These are phyloP conservation scores for Chondrosia reniformis DNA, from an alignment of 37 sponge, comb jelly and placozoan species.

Conservation along the genomic window DNA sequence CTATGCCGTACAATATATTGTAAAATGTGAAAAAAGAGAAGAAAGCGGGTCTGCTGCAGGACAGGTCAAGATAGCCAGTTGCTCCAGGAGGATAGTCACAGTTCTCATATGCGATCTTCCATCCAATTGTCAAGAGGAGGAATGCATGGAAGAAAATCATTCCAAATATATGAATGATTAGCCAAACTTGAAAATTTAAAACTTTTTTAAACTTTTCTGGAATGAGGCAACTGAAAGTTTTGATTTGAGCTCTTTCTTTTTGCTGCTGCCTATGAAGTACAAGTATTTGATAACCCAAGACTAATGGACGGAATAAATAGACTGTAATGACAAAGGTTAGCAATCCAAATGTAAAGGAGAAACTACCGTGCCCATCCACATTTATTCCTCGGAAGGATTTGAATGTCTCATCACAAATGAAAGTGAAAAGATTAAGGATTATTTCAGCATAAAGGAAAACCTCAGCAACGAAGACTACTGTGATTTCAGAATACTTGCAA, in stretches of 20 bases:
- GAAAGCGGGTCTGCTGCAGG: neutral
- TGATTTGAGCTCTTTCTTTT: neutral
- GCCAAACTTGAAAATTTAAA: neutral
- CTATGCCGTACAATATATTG: neutral
- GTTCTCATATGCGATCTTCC: constrained; percentile 6
- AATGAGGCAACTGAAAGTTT: neutral
- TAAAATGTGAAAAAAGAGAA: neutral
- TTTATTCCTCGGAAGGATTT: neutral
- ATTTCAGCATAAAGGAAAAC: neutral
- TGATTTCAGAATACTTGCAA: neutral
- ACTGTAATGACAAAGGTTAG: neutral
- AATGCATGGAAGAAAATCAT: neutral
- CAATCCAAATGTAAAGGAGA: neutral
- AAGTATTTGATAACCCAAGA: neutral
- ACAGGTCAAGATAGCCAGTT: neutral
- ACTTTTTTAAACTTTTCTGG: neutral
- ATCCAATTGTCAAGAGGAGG: neutral
- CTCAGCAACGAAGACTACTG: neutral
- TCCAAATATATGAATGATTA: neutral
- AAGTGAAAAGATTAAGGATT: neutral
- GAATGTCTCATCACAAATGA: constrained; percentile 8
- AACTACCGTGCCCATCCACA: no score
- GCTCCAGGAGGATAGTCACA: neutral
- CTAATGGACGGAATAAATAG: neutral
- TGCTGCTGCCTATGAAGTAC: neutral